These are phyloP conservation scores for Orchestia grillus DNA, from an alignment of 1,140 invertebrate species.

Conservation along the genomic window DNA sequence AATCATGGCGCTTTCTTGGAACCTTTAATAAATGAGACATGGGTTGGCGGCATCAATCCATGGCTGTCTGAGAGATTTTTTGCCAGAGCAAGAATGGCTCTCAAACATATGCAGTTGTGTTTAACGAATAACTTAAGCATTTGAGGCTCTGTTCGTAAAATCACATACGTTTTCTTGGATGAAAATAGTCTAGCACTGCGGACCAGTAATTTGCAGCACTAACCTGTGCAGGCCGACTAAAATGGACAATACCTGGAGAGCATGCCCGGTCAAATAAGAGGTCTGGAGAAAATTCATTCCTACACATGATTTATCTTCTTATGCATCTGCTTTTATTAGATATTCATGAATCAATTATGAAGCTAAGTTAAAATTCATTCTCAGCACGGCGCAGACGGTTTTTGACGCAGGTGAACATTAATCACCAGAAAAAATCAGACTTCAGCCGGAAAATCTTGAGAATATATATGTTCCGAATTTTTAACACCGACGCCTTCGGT, in stretches of 20 bases:
- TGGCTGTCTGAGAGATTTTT: not conserved
- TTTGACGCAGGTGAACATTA: too few relatives aligned
- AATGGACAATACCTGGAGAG: not conserved
- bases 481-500: too few relatives aligned
- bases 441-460: too few relatives aligned
- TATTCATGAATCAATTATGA: not conserved
- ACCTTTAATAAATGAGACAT: not conserved
- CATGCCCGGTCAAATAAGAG: not conserved
- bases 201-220: not conserved
- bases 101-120: not conserved
- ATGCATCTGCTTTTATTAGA: not conserved
- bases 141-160: not conserved
- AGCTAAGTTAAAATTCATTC: too few relatives aligned
- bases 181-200: not conserved
- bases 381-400: too few relatives aligned
- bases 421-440: too few relatives aligned
- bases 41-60: not conserved
- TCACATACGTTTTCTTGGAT: not conserved
- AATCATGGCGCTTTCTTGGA: not conserved
- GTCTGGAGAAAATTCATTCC: not conserved
- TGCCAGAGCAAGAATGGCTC: not conserved
- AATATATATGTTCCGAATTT: too few relatives aligned
- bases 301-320: not conserved
- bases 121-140: not conserved
- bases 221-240: not conserved